Base-by-base conservation (phyloP, 2,113 vertebrate species). In the Nymphicus hollandicus region DNA sequence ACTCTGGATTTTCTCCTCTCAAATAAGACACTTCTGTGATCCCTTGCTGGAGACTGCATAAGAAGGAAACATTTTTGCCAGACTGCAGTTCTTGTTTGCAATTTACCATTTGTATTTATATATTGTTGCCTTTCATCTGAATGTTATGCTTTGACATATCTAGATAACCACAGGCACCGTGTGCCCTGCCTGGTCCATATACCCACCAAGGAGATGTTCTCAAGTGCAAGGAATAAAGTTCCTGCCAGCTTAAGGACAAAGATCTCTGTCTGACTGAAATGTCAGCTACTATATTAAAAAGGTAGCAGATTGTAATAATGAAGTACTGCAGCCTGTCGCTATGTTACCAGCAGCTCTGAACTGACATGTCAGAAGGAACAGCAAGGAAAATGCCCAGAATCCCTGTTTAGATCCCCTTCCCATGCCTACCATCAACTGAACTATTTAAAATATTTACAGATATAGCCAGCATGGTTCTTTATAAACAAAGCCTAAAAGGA, bases 251-350 rank as follows among this genome's bases (percentile, higher is more conserved):
- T 81, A 84, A 81, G 84, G 78, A 95, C 0, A 4, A 90, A 91
- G 86, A 70, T 68, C 83, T 60, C 74, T 74, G 83, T 77, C 89
- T 95, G 90, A 77, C 91, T 93, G 77, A 97, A 97, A 97, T 96
- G 95, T 93, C 95, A 96, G 76, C 66, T 86, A 72, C 86, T 91
- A 71, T 94, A 89, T 94, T 92, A 87, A 76, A 95, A 92, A 95
- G 88, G 93, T 90, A 97, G 90, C 93, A 97, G 95, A 95, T 96
- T 97, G 94, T 93, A 92, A 93, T 96, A 97, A 96, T 85, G 94
- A 96, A 96, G 86, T 47, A 77, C 91, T 96, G 90, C 91, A 97
- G 93, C 81, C 89, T 93, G 95, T 97, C 96, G 58, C 96, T 97
- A 94, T 41, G 96, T 74, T 96, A 97, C 93, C 94, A 74, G 41